These are phyloP conservation scores for Panurus biarmicus DNA, from an alignment of 2,113 vertebrate genomes.

Conservation along the genomic window DNA sequence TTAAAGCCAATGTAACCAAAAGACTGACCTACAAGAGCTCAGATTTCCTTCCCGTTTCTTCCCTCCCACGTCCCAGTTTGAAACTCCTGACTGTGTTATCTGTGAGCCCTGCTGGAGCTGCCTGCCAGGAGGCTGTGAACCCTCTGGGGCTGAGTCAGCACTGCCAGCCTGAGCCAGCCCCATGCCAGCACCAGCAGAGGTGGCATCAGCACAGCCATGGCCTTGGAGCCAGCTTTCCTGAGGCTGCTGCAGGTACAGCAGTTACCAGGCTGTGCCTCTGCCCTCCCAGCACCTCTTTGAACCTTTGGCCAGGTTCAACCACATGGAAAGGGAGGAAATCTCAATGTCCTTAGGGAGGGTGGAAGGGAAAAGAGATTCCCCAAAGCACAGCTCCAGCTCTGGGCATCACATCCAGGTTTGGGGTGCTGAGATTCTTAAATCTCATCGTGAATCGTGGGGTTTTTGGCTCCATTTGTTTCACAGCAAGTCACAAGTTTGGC, in stretches of 20 bases:
- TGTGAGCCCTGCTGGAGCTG: not conserved
- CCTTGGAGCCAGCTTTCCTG: not conserved
- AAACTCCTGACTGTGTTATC: not conserved
- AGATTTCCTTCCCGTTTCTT: slow-evolving; percentile 60
- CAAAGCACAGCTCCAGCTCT: not conserved
- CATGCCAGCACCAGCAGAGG: not conserved
- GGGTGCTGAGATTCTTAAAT: not conserved
- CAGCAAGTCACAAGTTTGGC: not conserved
- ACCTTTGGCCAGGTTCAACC: not conserved
- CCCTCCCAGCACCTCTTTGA: not conserved
- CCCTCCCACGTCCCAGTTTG: not conserved
- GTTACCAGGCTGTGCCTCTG: not conserved
- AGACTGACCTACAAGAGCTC: slow-evolving; percentile 27
- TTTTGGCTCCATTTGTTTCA: not conserved
- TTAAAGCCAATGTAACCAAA: slow-evolving; percentile 35
- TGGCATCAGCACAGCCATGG: not conserved
- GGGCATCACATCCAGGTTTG: not conserved
- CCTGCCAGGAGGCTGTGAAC: not conserved
- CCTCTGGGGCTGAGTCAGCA: not conserved
- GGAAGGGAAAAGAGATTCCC: not conserved
- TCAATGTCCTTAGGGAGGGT: rapidly evolving
- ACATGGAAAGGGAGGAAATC: not conserved
- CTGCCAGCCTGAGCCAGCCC: not conserved
- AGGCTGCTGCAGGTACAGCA: not conserved
- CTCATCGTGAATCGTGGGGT: rapidly evolving